Conservation (phyloP, 1,140 invertebrate genomes). For the Heliconius eleuchia region DNA sequence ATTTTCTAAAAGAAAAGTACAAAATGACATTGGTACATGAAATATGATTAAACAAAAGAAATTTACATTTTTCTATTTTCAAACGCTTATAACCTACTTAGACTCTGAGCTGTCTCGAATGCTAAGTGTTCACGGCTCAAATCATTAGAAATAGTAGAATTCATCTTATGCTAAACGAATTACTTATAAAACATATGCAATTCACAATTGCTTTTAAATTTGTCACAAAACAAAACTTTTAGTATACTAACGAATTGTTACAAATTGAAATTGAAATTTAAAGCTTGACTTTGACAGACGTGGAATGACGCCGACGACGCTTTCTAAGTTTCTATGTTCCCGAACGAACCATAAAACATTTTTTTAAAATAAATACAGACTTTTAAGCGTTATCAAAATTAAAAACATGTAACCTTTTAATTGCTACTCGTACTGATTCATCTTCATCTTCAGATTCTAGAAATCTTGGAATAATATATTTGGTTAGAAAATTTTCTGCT, state of each 20-base stretch:
- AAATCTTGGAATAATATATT: too few relatives aligned
- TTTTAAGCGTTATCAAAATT: too few relatives aligned
- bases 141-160: conserved; percentile 70
- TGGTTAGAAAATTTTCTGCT: too few relatives aligned
- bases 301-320: conserved; percentile 16
- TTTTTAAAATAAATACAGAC: too few relatives aligned
- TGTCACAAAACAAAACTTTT: conserved; percentile 3
- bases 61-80: conserved; percentile 58
- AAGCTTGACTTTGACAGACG: conserved; percentile 25
- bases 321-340: conserved; percentile 11
- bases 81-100: conserved; percentile 72
- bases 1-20: conserved; percentile 61
- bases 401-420: too few relatives aligned
- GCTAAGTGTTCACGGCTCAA: conserved; percentile 65
- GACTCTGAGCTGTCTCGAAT: conserved; percentile 61
- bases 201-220: conserved; percentile 21
- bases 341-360: background rate
- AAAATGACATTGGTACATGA: conserved; percentile 22
- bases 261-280: conserved; percentile 18
- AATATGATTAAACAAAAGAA: conserved; percentile 17
- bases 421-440: too few relatives aligned
- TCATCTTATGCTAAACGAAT: conserved; percentile 60
- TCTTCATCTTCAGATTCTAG: too few relatives aligned
- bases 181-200: conserved; percentile 43
- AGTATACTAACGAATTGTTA: conserved; percentile 2